phyloP scores from a whole-genome alignment of 2,888 invertebrate species.

The Ceratothoa steindachneri region DNA sequence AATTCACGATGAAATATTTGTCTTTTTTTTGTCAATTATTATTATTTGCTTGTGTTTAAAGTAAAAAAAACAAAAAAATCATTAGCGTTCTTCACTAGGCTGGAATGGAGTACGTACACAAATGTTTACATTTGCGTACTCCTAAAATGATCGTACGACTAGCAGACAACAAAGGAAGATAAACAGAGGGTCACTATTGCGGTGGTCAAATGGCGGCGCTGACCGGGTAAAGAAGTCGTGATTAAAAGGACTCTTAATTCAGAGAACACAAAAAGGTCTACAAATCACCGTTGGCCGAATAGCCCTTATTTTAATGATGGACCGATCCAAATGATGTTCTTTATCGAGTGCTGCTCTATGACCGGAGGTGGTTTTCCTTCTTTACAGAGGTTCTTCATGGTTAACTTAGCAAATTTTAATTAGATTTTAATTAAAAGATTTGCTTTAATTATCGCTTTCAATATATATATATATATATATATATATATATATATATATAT shows the following conservation, averaged over 20 bases:
- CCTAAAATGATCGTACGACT: no score
- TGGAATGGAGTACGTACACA: no score
- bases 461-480: no score
- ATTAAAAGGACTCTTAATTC: background rate
- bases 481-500: no score
- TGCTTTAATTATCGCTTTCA: no score
- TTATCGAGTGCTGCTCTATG: background rate
- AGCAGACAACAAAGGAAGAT: background rate
- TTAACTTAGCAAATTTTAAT: background rate
- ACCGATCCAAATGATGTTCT: background rate
- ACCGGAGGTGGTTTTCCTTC: background rate
- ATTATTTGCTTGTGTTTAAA: no score
- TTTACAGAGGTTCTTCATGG: background rate
- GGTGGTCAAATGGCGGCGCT: background rate
- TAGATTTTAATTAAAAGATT: background rate
- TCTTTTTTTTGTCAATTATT: no score
- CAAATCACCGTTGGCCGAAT: background rate
- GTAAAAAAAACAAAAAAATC: no score
- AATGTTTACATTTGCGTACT: no score
- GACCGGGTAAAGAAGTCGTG: background rate
- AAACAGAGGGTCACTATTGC: background rate
- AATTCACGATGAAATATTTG: background rate
- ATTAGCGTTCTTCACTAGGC: no score
- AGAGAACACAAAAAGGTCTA: background rate
- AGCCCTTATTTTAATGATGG: background rate